Percentiles rank a stretch among this genome's conserved stretches.
phyloP scores from a whole-genome alignment of 2,113 vertebrate genomes.

The Xenopus borealis region DNA sequence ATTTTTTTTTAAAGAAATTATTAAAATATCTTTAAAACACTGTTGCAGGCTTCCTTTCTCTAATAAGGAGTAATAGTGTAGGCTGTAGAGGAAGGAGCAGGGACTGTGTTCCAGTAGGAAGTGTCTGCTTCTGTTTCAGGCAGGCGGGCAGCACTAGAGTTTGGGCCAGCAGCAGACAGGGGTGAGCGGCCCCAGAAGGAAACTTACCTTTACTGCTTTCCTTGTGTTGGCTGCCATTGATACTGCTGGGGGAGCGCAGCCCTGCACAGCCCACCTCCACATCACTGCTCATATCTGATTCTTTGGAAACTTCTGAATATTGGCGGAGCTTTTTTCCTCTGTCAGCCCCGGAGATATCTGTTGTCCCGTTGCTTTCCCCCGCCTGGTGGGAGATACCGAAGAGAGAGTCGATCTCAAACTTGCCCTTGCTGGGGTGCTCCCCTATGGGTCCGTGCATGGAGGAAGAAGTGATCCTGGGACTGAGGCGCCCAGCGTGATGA shows the following conservation, averaged over 20 bases:
- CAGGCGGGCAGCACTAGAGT: too few relatives aligned
- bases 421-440: conserved; percentile 90
- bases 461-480: conserved; percentile 90
- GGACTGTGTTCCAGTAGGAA: too few relatives aligned
- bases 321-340: conserved; percentile 90
- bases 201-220: conserved; percentile 93
- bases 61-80: too few relatives aligned
- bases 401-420: conserved; percentile 97
- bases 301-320: conserved; percentile 90
- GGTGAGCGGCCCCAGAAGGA: background rate
- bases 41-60: too few relatives aligned
- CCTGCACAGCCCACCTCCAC: conserved; percentile 96
- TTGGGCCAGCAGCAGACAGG: too few relatives aligned
- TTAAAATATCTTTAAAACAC: too few relatives aligned
- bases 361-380: conserved; percentile 78
- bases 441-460: conserved; percentile 88
- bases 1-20: too few relatives aligned
- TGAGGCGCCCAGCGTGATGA: conserved; percentile 91
- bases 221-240: conserved; percentile 83
- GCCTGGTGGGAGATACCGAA: conserved; percentile 84
- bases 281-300: conserved; percentile 97
- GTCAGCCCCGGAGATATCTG: conserved; percentile 86
- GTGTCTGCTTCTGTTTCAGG: too few relatives aligned
- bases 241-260: conserved; percentile 83
- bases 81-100: too few relatives aligned